These are phyloP conservation scores for Pteruthius melanotis DNA, from an alignment of 2,113 vertebrate genomes.

Conservation along the genomic window DNA sequence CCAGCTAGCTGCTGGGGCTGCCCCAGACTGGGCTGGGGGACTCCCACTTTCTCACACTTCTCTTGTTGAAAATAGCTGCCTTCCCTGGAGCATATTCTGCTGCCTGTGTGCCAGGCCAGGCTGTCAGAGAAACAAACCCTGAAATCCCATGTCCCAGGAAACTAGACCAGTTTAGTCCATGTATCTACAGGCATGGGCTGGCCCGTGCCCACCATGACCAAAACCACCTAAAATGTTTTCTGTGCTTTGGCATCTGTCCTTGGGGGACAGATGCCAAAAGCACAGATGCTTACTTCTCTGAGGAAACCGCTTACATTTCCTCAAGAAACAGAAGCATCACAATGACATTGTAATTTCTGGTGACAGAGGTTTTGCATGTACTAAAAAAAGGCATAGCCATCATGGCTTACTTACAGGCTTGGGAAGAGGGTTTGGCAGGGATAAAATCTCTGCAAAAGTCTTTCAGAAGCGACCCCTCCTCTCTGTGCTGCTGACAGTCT, in stretches of 20 bases:
- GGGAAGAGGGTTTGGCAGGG: constrained; percentile 3
- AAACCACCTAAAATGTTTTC: neutral
- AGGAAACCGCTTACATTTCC: neutral
- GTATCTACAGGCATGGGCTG: neutral
- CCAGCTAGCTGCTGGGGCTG: neutral
- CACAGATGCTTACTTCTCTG: neutral
- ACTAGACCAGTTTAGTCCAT: neutral
- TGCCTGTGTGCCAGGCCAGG: neutral
- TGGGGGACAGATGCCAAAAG: too few relatives aligned
- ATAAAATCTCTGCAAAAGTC: constrained; percentile 7
- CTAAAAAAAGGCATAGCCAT: neutral
- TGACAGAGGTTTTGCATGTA: neutral
- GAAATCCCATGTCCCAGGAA: neutral
- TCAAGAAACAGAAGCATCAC: neutral
- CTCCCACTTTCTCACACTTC: neutral
- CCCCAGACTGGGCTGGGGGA: neutral
- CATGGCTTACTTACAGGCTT: neutral
- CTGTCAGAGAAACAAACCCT: neutral
- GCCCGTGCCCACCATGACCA: neutral
- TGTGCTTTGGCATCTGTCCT: neutral
- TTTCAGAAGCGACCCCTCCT: constrained; percentile 18
- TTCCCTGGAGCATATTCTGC: neutral
- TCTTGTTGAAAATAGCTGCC: neutral
- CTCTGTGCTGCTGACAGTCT: neutral
- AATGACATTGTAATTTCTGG: neutral